Evolutionary conservation across 2,888 invertebrate genomes (phyloP).

Genomic region (Formica aserva): DNA sequence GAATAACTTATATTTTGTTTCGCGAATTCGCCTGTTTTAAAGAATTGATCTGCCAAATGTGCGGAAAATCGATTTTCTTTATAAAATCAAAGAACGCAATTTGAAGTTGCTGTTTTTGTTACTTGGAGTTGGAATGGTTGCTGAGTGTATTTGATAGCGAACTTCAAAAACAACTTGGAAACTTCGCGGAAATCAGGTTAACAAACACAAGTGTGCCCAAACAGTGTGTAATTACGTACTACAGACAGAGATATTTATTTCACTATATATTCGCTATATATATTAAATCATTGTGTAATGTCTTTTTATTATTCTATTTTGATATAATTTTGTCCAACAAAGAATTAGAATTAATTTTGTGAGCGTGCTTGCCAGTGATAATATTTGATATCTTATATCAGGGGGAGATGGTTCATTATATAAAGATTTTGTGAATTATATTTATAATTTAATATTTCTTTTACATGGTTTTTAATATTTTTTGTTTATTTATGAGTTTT

Average conservation of each 20-base stretch:
- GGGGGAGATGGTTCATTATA: not conserved
- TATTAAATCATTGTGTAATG: not conserved
- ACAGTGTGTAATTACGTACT: not conserved
- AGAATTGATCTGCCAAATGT: not conserved
- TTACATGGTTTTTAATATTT: not conserved
- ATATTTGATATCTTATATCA: not conserved
- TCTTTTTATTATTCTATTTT: not conserved
- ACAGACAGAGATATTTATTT: not conserved
- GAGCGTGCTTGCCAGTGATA: not conserved
- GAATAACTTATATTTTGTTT: not conserved
- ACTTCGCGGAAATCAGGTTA: not conserved
- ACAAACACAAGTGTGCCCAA: not conserved
- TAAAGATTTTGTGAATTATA: not conserved
- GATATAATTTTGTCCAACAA: not conserved
- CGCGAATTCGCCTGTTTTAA: not conserved
- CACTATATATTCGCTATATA: not conserved
- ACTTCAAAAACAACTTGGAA: constrained; percentile 29
- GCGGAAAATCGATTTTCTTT: not conserved
- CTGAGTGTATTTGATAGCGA: not conserved
- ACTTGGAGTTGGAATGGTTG: not conserved
- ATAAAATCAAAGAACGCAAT: not conserved
- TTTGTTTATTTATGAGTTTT: not conserved
- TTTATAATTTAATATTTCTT: not conserved
- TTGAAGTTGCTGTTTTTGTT: constrained; percentile 13
- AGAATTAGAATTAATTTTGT: not conserved